These are phyloP conservation scores for Molanna angustata DNA, from an alignment of 2,888 invertebrate species.

Conservation along the genomic window DNA sequence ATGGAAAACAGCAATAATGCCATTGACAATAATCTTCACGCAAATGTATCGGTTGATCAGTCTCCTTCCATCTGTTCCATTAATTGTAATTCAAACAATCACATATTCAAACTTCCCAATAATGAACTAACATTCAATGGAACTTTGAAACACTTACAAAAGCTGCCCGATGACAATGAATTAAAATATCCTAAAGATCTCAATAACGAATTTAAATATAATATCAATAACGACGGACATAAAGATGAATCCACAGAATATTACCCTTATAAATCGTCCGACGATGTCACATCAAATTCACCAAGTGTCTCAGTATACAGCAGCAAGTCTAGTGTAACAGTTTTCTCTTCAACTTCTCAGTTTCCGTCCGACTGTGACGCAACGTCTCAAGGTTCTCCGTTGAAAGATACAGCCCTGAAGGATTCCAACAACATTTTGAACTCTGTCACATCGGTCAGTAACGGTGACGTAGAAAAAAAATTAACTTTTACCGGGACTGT, in stretches of 20 bases:
- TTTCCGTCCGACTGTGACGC: conserved; percentile 44
- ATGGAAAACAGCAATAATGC: conserved; percentile 57
- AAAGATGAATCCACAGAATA: conserved; percentile 21
- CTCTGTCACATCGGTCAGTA: conserved; percentile 1
- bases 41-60: background rate
- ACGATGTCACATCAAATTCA: conserved; percentile 21
- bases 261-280: conserved; percentile 22
- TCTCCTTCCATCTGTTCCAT: conserved; percentile 38
- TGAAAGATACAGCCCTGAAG: conserved; percentile 4
- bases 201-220: too few species aligned
- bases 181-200: too few species aligned
- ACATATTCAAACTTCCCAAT: conserved; percentile 49
- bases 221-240: too few species aligned
- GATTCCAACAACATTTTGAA: conserved; percentile 8
- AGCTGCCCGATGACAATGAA: conserved; percentile 39
- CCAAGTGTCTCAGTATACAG: conserved; percentile 17
- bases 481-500: conserved; percentile 22
- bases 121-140: conserved; percentile 52
- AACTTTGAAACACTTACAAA: conserved; percentile 51
- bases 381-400: conserved; percentile 9
- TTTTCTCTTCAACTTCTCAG: conserved; percentile 56
- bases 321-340: conserved; percentile 42
- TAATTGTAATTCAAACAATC: conserved; percentile 38
- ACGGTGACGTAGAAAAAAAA: background rate
- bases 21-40: conserved; percentile 39